Evolutionary conservation across 92 coral and sea anemone genomes (phyloP), one percentile per base, ranked within the genome.

Genomic region (Muricea muricata): DNA sequence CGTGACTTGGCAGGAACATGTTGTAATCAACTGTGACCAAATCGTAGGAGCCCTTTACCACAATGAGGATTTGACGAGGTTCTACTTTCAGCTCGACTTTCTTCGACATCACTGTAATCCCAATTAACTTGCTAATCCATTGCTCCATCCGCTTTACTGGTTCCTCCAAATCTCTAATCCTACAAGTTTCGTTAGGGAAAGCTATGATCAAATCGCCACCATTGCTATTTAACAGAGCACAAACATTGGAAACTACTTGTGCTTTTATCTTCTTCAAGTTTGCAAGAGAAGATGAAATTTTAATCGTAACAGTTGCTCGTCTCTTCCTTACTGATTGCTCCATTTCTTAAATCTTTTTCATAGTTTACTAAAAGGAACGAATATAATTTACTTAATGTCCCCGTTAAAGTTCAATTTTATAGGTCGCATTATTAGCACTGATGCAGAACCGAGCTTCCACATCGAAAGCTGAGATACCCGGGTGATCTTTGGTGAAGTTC

Each of bases 1-100:
- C 14, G 37, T 65, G 39, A 65, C 39, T 65, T 65, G 72, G 72
- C 25, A 65, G 21, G 72, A 11, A 65, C 39, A 65, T 29, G 72
- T 65, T 26, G 72, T 65, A 65, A 34, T 65, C 29, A 29, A 21
- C 37, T 65, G 72, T 65, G 21, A 65, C n/a, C 72, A 65, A 34
- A 11, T n/a, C 29, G 17, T 65, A 2, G 14, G 37, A 29, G 29
- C 37, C 14, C 13, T 65, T 65, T 7, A 65, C 34, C 7, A 1
- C 14, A 11, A 65, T 25, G 72, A 65, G 39, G 8, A 65, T 29
- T 65, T 65, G 37, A 65, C 10, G 18, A 29, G 37, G 37, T 65
- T 17, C 6, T 65, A 65, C 39, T 34, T 29, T n/a, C 37, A 65
- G 23, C 12, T 34, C 23, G 35, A 65, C 37, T 6, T 29, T 29